These are phyloP conservation scores for Agriopis leucophaearia DNA, from an alignment of 2,888 invertebrate species.

Conservation along the genomic window DNA sequence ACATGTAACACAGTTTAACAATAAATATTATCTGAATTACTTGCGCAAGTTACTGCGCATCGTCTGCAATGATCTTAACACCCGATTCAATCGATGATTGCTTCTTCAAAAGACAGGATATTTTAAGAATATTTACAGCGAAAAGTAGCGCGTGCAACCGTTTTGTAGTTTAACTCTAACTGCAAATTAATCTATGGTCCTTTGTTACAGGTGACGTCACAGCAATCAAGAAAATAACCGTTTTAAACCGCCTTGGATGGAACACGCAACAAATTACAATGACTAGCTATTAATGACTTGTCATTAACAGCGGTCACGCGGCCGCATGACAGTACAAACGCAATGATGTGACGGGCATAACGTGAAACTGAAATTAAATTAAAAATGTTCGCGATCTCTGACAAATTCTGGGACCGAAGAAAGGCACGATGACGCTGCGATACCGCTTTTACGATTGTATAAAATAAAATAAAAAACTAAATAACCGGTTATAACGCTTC, in stretches of 20 bases:
- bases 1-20: no score
- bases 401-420: constrained; percentile 78
- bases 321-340: constrained; percentile 40
- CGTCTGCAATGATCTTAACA: no score
- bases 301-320: constrained; percentile 52
- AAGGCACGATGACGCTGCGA: constrained; percentile 77
- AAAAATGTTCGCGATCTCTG: constrained; percentile 76
- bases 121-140: constrained; percentile 2
- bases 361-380: constrained; percentile 51
- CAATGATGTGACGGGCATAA: constrained; percentile 53
- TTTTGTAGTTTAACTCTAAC: constrained; percentile 14
- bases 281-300: constrained; percentile 53
- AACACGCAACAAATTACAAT: constrained; percentile 60
- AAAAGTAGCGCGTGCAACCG: background rate
- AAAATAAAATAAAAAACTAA: constrained; percentile 53
- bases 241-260: constrained; percentile 45
- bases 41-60: no score
- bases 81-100: background rate
- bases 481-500: constrained; percentile 56
- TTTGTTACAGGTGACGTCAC: constrained; percentile 72
- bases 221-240: constrained; percentile 62
- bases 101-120: background rate
- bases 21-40: no score
- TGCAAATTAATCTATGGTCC: constrained; percentile 44
- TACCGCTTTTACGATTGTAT: constrained; percentile 66